These are phyloP conservation scores for Trichogramma pretiosum DNA, from an alignment of 1,140 invertebrate species.

Conservation along the genomic window DNA sequence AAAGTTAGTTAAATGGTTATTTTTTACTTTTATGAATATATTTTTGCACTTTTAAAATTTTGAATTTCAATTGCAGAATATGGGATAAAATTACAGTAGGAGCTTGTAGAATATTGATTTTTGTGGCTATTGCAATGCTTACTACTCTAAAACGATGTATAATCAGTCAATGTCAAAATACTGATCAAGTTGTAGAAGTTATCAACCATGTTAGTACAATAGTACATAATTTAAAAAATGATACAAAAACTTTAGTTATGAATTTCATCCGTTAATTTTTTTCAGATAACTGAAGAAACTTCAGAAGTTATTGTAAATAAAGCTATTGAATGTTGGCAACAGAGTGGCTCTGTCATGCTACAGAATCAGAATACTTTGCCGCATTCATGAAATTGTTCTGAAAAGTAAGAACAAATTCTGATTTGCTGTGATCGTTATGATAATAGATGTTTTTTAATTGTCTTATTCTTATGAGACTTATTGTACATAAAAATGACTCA, in stretches of 20 bases:
- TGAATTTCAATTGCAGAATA: conserved; percentile 51
- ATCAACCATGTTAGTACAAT: conserved; percentile 53
- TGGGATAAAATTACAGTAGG: conserved; percentile 84
- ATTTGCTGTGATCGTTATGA: too few species aligned
- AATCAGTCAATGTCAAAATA: conserved; percentile 51
- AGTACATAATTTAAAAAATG: conserved; percentile 9
- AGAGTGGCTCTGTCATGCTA: conserved; percentile 29
- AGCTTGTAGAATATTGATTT: conserved; percentile 71
- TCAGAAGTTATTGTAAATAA: conserved; percentile 69
- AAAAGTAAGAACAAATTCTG: too few species aligned
- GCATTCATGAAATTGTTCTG: too few species aligned
- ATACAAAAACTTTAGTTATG: conserved; percentile 16
- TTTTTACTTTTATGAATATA: background rate
- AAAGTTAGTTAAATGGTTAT: conserved; percentile 50
- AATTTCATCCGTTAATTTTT: conserved; percentile 21
- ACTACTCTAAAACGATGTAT: conserved; percentile 59
- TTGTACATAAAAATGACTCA: too few species aligned
- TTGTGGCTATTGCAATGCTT: conserved; percentile 64
- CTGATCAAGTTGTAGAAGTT: conserved; percentile 53
- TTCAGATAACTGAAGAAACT: conserved; percentile 66
- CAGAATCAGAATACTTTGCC: conserved; percentile 7
- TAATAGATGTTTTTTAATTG: too few species aligned
- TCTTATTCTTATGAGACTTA: too few species aligned
- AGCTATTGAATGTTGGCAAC: conserved; percentile 69
- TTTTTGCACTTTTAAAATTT: too few species aligned